phyloP scores from a whole-genome alignment of 2,888 invertebrate genomes.

The Lapara coniferarum region DNA sequence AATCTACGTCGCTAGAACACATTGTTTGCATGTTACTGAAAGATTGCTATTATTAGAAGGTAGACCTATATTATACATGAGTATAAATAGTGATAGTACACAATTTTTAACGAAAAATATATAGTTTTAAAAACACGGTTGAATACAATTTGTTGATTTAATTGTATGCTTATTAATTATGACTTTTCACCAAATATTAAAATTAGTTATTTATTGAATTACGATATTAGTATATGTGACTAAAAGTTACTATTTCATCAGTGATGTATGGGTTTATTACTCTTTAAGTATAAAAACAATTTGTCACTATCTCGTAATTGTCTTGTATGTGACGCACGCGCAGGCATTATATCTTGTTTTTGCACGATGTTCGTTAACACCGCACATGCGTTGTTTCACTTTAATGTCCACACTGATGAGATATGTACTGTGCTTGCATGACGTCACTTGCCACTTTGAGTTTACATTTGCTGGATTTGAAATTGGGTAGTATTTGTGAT shows the following conservation, averaged over 20 bases:
- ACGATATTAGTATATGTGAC: neutral
- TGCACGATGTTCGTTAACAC: conserved; percentile 3
- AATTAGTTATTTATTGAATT: too few species aligned
- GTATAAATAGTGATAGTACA: too few species aligned
- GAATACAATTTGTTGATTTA: too few species aligned
- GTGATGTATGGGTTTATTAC: neutral
- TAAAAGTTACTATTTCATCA: neutral
- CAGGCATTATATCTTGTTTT: conserved; percentile 4
- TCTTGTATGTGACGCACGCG: conserved; percentile 4
- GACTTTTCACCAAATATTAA: too few species aligned
- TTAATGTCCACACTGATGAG: conserved; percentile 6
- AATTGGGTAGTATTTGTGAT: neutral
- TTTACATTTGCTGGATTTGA: neutral
- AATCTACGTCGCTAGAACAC: too few species aligned
- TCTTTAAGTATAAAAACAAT: conserved; percentile 4
- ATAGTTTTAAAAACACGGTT: too few species aligned
- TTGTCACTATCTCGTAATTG: neutral
- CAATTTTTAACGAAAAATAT: too few species aligned
- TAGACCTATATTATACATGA: too few species aligned
- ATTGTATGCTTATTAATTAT: too few species aligned
- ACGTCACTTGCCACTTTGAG: neutral
- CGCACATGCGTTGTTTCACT: conserved; percentile 5
- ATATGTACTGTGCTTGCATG: conserved; percentile 9
- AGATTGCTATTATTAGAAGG: too few species aligned
- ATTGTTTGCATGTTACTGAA: too few species aligned